A percentile compares a stretch with the other conserved stretches of the same genome.
phyloP scores from a whole-genome alignment of 1,140 invertebrate genomes.

The Formica exsecta region DNA sequence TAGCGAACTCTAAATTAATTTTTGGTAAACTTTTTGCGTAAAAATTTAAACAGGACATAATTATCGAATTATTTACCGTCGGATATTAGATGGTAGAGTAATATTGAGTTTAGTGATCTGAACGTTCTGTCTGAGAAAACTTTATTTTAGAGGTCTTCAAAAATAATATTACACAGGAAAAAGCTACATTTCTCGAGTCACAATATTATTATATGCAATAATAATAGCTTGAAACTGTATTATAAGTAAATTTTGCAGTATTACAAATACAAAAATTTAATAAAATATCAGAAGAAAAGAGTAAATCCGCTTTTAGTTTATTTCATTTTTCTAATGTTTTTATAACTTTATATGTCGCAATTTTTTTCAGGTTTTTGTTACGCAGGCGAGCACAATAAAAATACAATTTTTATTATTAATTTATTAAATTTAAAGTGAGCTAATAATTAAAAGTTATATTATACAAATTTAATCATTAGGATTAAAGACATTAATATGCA shows the following conservation, averaged over 20 bases:
- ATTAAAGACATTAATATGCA: slow-evolving; percentile 2
- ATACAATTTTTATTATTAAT: background rate
- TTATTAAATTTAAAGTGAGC: background rate
- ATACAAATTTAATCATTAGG: background rate
- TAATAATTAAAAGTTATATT: background rate
- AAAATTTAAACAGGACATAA: slow-evolving; percentile 38
- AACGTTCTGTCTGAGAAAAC: background rate
- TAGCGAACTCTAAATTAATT: slow-evolving; percentile 46
- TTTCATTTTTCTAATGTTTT: slow-evolving; percentile 3
- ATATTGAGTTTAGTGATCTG: background rate
- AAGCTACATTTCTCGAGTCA: background rate
- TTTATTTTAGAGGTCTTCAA: background rate
- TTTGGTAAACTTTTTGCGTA: background rate
- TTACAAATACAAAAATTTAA: slow-evolving; percentile 15
- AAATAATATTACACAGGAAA: slow-evolving; percentile 27
- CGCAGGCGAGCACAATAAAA: background rate
- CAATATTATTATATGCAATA: background rate
- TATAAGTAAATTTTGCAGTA: background rate
- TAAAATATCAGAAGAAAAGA: slow-evolving; percentile 29
- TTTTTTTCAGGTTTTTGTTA: background rate
- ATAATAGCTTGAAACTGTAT: background rate
- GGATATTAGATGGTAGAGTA: slow-evolving; percentile 33
- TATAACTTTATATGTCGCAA: background rate
- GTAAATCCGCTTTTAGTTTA: background rate
- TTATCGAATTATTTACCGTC: slow-evolving; percentile 31